Percentiles rank a stretch among this genome's conserved stretches.
These are phyloP conservation scores for Edolisoma coerulescens DNA, from an alignment of 2,113 vertebrate species.

Conservation along the genomic window DNA sequence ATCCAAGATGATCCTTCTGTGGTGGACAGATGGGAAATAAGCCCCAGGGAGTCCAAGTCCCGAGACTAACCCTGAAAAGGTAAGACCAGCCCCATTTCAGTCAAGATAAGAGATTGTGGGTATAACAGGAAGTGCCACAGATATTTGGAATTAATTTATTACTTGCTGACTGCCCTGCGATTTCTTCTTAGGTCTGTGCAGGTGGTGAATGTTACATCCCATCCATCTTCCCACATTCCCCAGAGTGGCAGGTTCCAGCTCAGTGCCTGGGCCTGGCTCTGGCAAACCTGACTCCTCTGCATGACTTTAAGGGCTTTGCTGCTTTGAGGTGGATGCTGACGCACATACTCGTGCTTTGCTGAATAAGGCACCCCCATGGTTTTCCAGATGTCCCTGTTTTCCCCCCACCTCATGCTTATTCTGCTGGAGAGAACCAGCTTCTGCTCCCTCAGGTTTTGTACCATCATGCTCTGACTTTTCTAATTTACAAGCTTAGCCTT, in stretches of 20 bases:
- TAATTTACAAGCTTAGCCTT: neutral
- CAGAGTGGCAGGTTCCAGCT: neutral
- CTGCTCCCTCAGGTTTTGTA: neutral
- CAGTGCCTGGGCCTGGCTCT: neutral
- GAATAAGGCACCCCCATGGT: neutral
- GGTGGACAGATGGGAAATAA: neutral
- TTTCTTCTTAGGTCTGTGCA: neutral
- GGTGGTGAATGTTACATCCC: neutral
- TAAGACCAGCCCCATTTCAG: neutral
- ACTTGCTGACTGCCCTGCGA: neutral
- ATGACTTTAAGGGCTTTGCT: neutral
- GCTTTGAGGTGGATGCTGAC: neutral
- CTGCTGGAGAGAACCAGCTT: neutral
- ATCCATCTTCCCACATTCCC: rapidly evolving
- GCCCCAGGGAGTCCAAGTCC: neutral
- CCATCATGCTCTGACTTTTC: rapidly evolving
- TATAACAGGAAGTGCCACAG: neutral
- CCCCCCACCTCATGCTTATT: neutral
- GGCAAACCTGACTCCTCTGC: neutral
- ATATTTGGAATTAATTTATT: neutral
- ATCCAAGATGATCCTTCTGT: neutral
- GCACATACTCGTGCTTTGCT: neutral
- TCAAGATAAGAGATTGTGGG: neutral
- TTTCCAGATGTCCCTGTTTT: neutral
- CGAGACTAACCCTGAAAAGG: neutral